Conservation (phyloP, 2,888 invertebrate genomes). For the Drosophila longiperda region DNA sequence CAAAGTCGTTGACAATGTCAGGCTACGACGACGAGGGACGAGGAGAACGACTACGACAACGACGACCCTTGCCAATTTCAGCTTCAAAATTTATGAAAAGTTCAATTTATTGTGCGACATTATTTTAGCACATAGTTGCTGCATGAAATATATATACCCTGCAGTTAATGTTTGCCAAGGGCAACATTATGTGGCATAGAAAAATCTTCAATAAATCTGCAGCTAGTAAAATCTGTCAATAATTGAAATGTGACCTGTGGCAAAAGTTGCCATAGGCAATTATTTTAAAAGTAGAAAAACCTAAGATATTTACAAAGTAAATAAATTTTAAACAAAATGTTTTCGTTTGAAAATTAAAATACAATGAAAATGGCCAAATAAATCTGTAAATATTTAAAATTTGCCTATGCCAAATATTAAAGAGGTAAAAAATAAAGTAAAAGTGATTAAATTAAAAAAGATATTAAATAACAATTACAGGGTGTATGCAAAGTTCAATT, state of each 20-base stretch:
- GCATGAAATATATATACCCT: conserved; percentile 21
- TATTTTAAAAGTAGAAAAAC: background rate
- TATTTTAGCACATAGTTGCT: conserved; percentile 70
- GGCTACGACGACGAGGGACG: conserved; percentile 21
- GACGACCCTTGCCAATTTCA: conserved; percentile 69
- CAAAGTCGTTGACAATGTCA: conserved; percentile 76
- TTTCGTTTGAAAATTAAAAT: background rate
- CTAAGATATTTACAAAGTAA: background rate
- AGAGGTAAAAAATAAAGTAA: background rate
- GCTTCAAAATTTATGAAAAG: conserved; percentile 78
- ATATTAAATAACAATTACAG: background rate
- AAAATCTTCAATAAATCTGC: background rate
- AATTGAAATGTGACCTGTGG: background rate
- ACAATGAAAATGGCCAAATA: background rate
- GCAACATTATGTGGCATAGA: background rate
- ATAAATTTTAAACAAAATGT: background rate
- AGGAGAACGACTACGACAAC: conserved; percentile 8
- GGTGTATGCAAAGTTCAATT: conserved; percentile 6
- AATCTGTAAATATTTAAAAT: background rate
- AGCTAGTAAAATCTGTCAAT: background rate
- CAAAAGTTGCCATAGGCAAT: background rate
- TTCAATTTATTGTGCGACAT: conserved; percentile 77
- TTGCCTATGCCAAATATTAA: background rate
- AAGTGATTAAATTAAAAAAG: no score
- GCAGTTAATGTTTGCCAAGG: background rate